Evolutionary conservation across 2,888 invertebrate species (phyloP), one percentile per base, ranked within the genome.

Genomic region (Pharmacophagus antenor): DNA sequence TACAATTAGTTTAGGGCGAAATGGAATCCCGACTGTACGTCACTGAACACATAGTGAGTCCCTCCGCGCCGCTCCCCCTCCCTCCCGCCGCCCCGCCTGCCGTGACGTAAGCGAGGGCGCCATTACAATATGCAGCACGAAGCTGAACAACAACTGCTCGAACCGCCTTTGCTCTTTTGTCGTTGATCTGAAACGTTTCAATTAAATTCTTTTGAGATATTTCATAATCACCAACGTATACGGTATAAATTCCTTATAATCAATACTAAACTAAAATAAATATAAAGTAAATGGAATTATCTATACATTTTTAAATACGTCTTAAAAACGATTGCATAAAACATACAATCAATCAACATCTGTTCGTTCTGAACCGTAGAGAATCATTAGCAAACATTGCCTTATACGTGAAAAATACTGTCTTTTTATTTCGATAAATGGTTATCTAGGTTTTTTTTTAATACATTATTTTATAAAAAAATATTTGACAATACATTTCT

Each of bases 151-250:
- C 97, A 97, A 94, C 96, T 96, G 93, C 96, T 97, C 77, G 96
- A 96, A 71, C 97, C 96, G 70, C 96, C 96, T 95, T 97, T 97
- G 92, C 97, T 97, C 92, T 97, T 97, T 92, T 97, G 97, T 92
- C 97, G 94, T 93, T 97, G 97, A 95, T 97, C 97, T 97, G 93
- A 73, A 94, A 93, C 78, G 79, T 46, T 70, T 77, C 66, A 68
- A 71, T 63, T 69, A 25, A 17, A 2, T 17, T 8, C 4, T 48
- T n/a, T n/a, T n/a, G n/a, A n/a, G n/a, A n/a, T n/a, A n/a, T n/a
- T n/a, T n/a, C n/a, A n/a, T 17, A 15, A 27, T 15, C 27, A n/a
- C 3, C 27, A 12, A 58, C 17, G 25, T 51, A 31, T 8, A 27
- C 7, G 3, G 2, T 10, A 31, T 31, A 12, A 15, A 15, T 1